Evolutionary conservation across 2,888 invertebrate genomes (phyloP).

Genomic region (Pheosia tremula): DNA sequence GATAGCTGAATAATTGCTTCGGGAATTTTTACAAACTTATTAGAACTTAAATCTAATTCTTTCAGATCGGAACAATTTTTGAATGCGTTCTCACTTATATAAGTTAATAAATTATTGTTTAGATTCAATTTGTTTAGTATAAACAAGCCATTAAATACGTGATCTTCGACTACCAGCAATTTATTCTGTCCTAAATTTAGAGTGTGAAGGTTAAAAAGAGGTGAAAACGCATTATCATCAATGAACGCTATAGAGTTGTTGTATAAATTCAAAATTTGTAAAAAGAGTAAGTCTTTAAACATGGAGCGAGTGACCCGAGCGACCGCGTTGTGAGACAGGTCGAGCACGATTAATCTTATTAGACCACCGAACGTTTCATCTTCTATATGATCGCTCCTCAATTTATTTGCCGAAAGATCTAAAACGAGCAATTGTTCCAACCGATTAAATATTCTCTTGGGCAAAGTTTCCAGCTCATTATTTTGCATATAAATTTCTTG

Average conservation of each 20-base stretch:
- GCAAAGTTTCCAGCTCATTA: slow-evolving; percentile 93
- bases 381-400: slow-evolving; percentile 93
- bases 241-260: slow-evolving; percentile 94
- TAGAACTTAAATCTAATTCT: slow-evolving; percentile 95
- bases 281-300: slow-evolving; percentile 94
- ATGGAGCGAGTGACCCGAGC: slow-evolving; percentile 91
- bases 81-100: slow-evolving; percentile 91
- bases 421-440: slow-evolving; percentile 93
- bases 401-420: slow-evolving; percentile 93
- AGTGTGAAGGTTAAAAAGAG: slow-evolving; percentile 94
- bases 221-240: slow-evolving; percentile 93
- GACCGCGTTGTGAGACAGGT: slow-evolving; percentile 93
- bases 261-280: slow-evolving; percentile 93
- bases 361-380: slow-evolving; percentile 94
- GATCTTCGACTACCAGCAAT: slow-evolving; percentile 90
- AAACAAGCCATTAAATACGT: slow-evolving; percentile 92
- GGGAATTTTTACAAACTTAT: slow-evolving; percentile 92
- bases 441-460: slow-evolving; percentile 93
- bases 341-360: slow-evolving; percentile 93
- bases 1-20: slow-evolving; percentile 92
- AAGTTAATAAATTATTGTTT: slow-evolving; percentile 92
- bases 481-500: slow-evolving; percentile 94
- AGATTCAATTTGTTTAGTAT: slow-evolving; percentile 93
- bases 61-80: slow-evolving; percentile 94
- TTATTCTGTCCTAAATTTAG: slow-evolving; percentile 95